Evolutionary conservation across 2,797 vertebrate genomes (phyloP).

Genomic region (Gymnothorax javanicus): DNA sequence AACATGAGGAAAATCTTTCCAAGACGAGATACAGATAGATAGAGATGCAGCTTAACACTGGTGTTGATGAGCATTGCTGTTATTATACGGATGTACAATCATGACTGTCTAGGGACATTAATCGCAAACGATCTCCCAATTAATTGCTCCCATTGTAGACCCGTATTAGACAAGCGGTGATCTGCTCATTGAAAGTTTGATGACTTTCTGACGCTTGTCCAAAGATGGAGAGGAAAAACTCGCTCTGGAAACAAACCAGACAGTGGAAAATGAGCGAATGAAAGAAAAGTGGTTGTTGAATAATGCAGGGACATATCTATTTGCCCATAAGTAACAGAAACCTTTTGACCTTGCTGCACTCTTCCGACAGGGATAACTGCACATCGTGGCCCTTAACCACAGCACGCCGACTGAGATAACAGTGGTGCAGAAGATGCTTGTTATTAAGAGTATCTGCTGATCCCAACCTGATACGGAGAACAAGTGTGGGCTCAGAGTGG

Average conservation of each 20-base stretch:
- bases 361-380: slow-evolving; percentile 27
- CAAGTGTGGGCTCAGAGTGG: slow-evolving; percentile 56
- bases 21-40: background rate
- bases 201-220: background rate
- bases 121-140: background rate
- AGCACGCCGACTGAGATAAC: slow-evolving; percentile 52
- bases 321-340: slow-evolving; percentile 67
- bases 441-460: slow-evolving; percentile 48
- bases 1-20: background rate
- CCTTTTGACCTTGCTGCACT: slow-evolving; percentile 67
- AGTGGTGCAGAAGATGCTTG: slow-evolving; percentile 64
- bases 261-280: background rate
- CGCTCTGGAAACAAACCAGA: slow-evolving; percentile 44
- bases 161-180: background rate
- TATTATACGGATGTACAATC: background rate
- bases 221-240: slow-evolving; percentile 24
- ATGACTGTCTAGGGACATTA: background rate
- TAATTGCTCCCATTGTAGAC: background rate
- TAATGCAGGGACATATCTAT: slow-evolving; percentile 62
- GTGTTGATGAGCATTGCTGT: background rate
- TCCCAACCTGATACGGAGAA: slow-evolving; percentile 63
- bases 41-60: background rate
- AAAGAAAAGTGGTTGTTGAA: slow-evolving; percentile 48
- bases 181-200: background rate
- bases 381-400: slow-evolving; percentile 20